phyloP scores from a whole-genome alignment of 1,140 invertebrate species.

The Drosophila kepulauana region DNA sequence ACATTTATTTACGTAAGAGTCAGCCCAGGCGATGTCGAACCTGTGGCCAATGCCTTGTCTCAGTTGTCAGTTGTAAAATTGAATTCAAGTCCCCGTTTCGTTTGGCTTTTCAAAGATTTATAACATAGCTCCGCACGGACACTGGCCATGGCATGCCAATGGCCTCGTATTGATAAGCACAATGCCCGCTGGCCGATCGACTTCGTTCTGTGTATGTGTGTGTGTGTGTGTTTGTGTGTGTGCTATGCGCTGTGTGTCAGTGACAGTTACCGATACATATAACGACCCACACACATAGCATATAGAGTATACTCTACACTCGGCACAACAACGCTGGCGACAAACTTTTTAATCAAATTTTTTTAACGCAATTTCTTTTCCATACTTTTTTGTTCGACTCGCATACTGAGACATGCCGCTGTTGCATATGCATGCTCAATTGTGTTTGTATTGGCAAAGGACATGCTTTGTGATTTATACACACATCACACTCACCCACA shows the following conservation, averaged over 20 bases:
- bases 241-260: conserved; percentile 55
- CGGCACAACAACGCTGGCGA: conserved; percentile 55
- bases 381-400: conserved; percentile 58
- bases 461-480: conserved; percentile 84
- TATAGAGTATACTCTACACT: conserved; percentile 1
- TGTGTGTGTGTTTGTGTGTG: background rate
- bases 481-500: conserved; percentile 69
- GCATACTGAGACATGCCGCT: conserved; percentile 39
- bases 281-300: conserved; percentile 15
- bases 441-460: conserved; percentile 83
- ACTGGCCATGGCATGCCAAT: conserved; percentile 51
- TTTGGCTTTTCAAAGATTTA: conserved; percentile 81
- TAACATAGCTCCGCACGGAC: conserved; percentile 45
- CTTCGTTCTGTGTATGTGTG: conserved; percentile 2
- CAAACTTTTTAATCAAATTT: conserved; percentile 84
- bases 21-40: background rate
- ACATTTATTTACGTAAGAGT: conserved; percentile 20
- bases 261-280: conserved; percentile 60
- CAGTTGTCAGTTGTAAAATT: conserved; percentile 76
- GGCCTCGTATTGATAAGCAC: conserved; percentile 77
- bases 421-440: conserved; percentile 83
- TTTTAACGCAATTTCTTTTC: conserved; percentile 73
- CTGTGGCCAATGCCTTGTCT: conserved; percentile 55
- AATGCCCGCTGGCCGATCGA: conserved; percentile 46
- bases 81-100: conserved; percentile 70